Evolutionary conservation across 2,888 invertebrate genomes (phyloP).

Genomic region (Melanophora roralis): DNA sequence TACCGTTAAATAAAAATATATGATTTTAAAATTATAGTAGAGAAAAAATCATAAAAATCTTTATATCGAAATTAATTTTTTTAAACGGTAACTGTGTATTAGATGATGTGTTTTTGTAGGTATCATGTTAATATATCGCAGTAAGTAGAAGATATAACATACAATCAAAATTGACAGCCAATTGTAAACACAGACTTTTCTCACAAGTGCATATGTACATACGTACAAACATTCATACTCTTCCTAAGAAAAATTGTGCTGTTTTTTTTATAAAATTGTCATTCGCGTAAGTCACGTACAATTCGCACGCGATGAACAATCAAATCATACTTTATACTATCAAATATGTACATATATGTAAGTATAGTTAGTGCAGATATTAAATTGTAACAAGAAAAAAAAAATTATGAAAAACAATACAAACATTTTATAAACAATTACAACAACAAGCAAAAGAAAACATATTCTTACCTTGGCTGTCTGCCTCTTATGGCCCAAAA

Average conservation of each 20-base stretch:
- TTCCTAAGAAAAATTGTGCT: neutral
- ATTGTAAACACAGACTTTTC: slow-evolving; percentile 6
- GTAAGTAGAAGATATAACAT: neutral
- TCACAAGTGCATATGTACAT: neutral
- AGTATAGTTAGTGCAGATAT: neutral
- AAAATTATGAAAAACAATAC: neutral
- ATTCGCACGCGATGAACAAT: slow-evolving; percentile 60
- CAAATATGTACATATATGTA: neutral
- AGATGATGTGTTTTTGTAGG: neutral
- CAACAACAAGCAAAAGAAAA: slow-evolving; percentile 26
- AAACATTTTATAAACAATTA: neutral
- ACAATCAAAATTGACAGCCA: slow-evolving; percentile 46
- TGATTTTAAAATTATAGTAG: no score
- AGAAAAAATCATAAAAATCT: no score
- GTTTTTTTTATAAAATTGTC: slow-evolving; percentile 39
- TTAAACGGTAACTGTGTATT: no score
- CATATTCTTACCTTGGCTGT: slow-evolving; percentile 19
- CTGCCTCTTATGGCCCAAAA: slow-evolving; percentile 40
- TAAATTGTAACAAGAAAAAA: neutral
- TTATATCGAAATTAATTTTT: no score
- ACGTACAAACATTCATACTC: neutral
- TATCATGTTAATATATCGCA: neutral
- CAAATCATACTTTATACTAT: slow-evolving; percentile 39
- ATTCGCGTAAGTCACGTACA: slow-evolving; percentile 57
- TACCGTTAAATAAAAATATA: no score